Conservation (phyloP, 2,888 invertebrate species). For the Periphyllus acericola region DNA sequence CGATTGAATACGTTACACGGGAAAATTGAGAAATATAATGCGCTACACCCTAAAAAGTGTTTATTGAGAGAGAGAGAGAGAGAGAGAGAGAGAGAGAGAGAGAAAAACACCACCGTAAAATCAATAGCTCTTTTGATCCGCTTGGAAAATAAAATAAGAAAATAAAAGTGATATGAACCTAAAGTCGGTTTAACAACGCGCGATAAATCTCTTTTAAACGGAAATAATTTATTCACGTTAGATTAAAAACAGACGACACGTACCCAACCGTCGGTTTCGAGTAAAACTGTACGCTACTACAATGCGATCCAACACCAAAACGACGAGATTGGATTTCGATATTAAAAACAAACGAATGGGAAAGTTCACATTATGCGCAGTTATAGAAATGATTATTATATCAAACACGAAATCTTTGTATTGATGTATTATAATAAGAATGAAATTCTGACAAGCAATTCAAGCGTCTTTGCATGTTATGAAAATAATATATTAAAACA, state of each 20-base stretch:
- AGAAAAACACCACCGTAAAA: not conserved
- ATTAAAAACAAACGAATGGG: not conserved
- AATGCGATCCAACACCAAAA: not conserved
- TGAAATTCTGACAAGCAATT: not conserved
- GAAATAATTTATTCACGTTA: not conserved
- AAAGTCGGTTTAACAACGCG: not conserved
- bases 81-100: not conserved
- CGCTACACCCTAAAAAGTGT: slow-evolving; percentile 4
- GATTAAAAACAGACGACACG: not conserved
- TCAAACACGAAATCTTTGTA: not conserved
- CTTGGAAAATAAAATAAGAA: not conserved
- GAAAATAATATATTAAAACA: too few relatives aligned
- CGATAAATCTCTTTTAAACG: not conserved
- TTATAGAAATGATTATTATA: not conserved
- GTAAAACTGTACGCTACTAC: not conserved
- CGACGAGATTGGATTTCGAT: not conserved
- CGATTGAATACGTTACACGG: slow-evolving; percentile 21
- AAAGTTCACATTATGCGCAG: not conserved
- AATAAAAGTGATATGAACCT: not conserved
- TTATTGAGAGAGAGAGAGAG: not conserved
- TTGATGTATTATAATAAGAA: not conserved
- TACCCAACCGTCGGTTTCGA: not conserved
- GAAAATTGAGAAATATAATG: not conserved
- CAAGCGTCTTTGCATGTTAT: not conserved
- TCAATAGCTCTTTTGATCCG: slow-evolving; percentile 2